Conservation (phyloP, 2,888 invertebrate species). For the Incurvaria masculella region DNA sequence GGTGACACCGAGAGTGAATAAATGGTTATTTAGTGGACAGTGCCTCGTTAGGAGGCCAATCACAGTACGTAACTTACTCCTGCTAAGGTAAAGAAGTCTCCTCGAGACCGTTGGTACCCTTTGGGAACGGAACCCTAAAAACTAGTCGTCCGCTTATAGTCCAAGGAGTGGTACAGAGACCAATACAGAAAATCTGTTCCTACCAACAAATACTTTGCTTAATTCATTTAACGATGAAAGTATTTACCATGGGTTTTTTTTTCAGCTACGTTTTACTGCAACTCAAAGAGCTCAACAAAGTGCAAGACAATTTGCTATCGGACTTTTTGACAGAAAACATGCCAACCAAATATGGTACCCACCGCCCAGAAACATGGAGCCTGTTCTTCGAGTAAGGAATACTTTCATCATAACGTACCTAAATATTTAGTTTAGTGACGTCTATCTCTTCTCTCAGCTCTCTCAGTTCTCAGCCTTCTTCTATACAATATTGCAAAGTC, state of each 20-base stretch:
- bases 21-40: too few relatives aligned
- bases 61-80: too few relatives aligned
- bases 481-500: neutral
- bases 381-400: constrained; percentile 66
- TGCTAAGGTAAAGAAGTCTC: too few relatives aligned
- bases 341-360: constrained; percentile 62
- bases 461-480: constrained; percentile 27
- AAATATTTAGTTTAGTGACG: constrained; percentile 4
- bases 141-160: too few relatives aligned
- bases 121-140: too few relatives aligned
- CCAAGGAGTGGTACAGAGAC: too few relatives aligned
- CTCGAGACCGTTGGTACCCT: too few relatives aligned
- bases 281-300: constrained; percentile 75
- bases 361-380: constrained; percentile 60
- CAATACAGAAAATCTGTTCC: neutral
- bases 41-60: too few relatives aligned
- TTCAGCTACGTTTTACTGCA: constrained; percentile 73
- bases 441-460: constrained; percentile 19
- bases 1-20: too few relatives aligned
- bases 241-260: constrained; percentile 18
- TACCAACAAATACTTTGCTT: neutral
- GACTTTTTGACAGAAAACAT: constrained; percentile 67
- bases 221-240: constrained; percentile 10
- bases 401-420: constrained; percentile 3
- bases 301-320: constrained; percentile 69